Evolutionary conservation across 2,797 vertebrate genomes (phyloP), one percentile per base, ranked within the genome.

Genomic region (Oryzias dopingdopingensis): DNA sequence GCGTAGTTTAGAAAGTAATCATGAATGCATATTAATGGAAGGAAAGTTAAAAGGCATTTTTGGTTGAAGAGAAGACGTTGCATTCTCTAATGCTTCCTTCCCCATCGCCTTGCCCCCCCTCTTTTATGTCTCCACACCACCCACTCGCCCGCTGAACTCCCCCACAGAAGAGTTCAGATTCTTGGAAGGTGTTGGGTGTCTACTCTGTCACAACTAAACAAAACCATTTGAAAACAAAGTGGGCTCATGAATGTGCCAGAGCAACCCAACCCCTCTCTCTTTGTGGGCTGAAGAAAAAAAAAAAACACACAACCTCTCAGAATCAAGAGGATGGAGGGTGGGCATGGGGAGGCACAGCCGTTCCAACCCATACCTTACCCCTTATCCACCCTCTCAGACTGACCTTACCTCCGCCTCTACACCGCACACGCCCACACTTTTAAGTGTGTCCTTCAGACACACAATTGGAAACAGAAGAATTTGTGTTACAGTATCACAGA

Each of bases 171-270:
- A 88, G 88, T 91, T 89, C 69, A 57, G 87, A 91, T 91, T 90
- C 87, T 90, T 90, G 86, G 88, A 87, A 92, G 91, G 92, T 92
- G 91, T 93, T 92, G 86, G 92, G 90, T 93, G 88, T 92, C 92
- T 90, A 88, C 90, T 85, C 90, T 93, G 92, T 93, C 91, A 93
- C 91, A 92, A 92, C 91, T 92, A 93, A 90, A 92, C 92, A 93
- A 93, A 93, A 92, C 92, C 91, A 92, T 92, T 93, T 92, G 90
- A 92, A 92, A 93, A 92, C 91, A 92, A 92, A 92, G 91, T 92
- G 90, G 89, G 84, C 82, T 77, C 72, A 81, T 92, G 90, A 93
- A 92, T 93, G 86, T 80, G 70, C 86, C 72, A 70, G 82, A 84
- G 91, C 89, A 93, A 93, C 74, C 84, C 59, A 89, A 93, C 67